phyloP scores from a whole-genome alignment of 1,140 invertebrate genomes.

The Aphaenogaster floridana region DNA sequence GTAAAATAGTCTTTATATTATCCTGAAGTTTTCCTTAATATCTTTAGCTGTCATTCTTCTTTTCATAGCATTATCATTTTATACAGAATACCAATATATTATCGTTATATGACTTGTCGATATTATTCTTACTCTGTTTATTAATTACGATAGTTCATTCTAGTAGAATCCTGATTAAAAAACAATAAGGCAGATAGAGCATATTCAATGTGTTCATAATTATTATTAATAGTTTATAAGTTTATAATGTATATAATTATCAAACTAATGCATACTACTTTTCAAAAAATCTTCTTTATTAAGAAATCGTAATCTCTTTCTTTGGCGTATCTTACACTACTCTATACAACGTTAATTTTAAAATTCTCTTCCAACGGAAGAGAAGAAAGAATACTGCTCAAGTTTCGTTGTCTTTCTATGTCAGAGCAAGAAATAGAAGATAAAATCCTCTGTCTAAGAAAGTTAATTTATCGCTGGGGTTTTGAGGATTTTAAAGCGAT shows the following conservation, averaged over 20 bases:
- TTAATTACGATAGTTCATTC: not conserved
- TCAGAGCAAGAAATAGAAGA: not conserved
- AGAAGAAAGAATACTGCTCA: not conserved
- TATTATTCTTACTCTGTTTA: not conserved
- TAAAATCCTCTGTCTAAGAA: not conserved
- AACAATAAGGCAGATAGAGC: not conserved
- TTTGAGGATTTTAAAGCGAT: not conserved
- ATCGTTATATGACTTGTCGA: not conserved
- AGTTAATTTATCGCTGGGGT: conserved; percentile 45
- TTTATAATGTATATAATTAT: not conserved
- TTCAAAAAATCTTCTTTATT: not conserved
- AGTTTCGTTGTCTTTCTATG: not conserved
- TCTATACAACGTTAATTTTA: not conserved
- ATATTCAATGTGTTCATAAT: not conserved
- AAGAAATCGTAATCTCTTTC: not conserved
- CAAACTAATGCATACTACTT: not conserved
- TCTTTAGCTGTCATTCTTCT: not conserved
- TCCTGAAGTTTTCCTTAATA: not conserved
- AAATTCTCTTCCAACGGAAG: not conserved
- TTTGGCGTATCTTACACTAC: not conserved
- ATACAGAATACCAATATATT: not conserved
- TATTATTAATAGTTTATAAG: no score
- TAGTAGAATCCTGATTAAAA: not conserved
- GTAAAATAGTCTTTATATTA: not conserved
- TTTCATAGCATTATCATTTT: not conserved